Percentiles rank a stretch among this genome's conserved stretches.
Evolutionary conservation across 2,113 vertebrate species (phyloP).

Genomic region (Ctenodactylus gundi): DNA sequence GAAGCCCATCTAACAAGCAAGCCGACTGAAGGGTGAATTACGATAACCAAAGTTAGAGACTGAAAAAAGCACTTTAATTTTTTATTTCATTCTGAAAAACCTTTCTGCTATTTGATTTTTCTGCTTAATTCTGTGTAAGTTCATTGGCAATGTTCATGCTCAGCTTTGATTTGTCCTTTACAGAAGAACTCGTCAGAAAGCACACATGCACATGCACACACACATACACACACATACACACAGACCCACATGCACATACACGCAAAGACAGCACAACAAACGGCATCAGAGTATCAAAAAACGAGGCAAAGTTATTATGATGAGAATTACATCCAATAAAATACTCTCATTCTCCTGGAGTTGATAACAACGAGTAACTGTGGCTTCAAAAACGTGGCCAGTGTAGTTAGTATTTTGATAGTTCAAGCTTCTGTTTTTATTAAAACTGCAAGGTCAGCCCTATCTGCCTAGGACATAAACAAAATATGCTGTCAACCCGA

Average conservation of each 20-base stretch:
- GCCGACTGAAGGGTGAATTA: background rate
- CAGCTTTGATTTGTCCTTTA: background rate
- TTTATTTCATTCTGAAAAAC: background rate
- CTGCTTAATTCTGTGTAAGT: background rate
- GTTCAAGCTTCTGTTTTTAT: too few relatives aligned
- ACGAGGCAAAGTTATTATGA: background rate
- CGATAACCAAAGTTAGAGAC: background rate
- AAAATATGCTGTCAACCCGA: background rate
- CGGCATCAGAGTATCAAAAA: background rate
- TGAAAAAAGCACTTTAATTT: background rate
- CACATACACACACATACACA: background rate
- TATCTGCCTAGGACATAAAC: accelerated
- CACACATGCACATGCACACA: accelerated
- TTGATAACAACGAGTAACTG: background rate
- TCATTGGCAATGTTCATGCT: background rate
- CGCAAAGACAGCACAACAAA: background rate
- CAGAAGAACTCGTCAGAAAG: background rate
- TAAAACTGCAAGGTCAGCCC: background rate
- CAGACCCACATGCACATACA: too few relatives aligned
- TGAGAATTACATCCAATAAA: background rate
- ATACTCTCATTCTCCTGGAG: background rate
- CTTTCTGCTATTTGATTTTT: background rate
- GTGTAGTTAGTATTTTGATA: too few relatives aligned
- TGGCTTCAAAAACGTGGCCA: background rate
- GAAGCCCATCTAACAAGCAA: background rate